These are phyloP conservation scores for Hydrocynus forskahlii DNA, from an alignment of 2,797 vertebrate genomes.

Conservation along the genomic window DNA sequence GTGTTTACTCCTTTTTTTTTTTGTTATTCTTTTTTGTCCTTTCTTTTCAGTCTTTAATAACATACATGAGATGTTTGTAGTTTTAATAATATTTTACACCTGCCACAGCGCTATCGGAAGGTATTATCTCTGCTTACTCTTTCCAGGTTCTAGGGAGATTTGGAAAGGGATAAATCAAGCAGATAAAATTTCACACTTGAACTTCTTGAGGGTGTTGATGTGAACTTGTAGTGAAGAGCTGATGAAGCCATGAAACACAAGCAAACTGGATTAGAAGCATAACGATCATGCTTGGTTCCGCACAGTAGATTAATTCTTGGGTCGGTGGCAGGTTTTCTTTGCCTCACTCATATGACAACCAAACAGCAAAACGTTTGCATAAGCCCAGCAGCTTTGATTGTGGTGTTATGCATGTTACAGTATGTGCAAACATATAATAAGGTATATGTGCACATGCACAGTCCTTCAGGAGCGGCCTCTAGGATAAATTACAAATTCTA, in stretches of 20 bases:
- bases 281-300: neutral
- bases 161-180: neutral
- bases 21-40: too few species aligned
- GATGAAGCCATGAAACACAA: neutral
- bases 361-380: neutral
- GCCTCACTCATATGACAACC: too few species aligned
- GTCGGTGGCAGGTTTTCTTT: neutral
- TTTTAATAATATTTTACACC: neutral
- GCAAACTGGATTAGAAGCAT: slow-evolving; percentile 7
- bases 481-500: slow-evolving; percentile 48
- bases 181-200: slow-evolving; percentile 34
- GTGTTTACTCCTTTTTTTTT: too few species aligned
- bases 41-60: neutral
- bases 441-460: slow-evolving; percentile 1
- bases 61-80: neutral
- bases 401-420: neutral
- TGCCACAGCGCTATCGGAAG: neutral
- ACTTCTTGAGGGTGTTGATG: slow-evolving; percentile 22
- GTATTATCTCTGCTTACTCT: neutral
- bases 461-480: slow-evolving; percentile 31
- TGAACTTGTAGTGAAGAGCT: slow-evolving; percentile 12
- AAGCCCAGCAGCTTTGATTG: neutral
- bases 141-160: neutral
- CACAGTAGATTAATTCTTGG: neutral
- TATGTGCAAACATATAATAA: neutral